Evolutionary conservation across 2,888 invertebrate genomes (phyloP), one percentile per base, ranked within the genome.

Genomic region (Punctoribates punctum): DNA sequence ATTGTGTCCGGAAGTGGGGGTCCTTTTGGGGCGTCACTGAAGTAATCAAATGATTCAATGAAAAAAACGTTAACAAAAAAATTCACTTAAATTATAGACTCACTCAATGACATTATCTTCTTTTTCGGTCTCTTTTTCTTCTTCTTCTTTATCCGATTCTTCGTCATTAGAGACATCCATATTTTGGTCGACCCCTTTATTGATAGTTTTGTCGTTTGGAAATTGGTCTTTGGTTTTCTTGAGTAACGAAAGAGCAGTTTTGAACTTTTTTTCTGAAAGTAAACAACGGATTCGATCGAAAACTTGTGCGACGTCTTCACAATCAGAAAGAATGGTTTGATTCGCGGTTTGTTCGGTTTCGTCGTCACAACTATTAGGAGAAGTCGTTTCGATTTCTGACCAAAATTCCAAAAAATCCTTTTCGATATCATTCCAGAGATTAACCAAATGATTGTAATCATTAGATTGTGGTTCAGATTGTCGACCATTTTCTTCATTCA

Each of bases 191-290:
- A 48, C 48, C 9, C 23, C 11, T 48, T 6, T 11, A 23, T 60
- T 42, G 27, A 79, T 67, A 6, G 77, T 73, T 51, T 79, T 75
- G 42, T 81, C 78, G 13, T 81, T 81, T 8, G 82, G 82, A 74
- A 81, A 83, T 15, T 79, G 77, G 23, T 82, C 82, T 29, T 78
- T 78, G 4, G 82, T 81, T 13, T 79, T 80, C 20, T 74, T 74
- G 65, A 82, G 80, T 46, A 83, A 77, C 6, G 57, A 72, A 4
- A 82, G 78, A 23, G 82, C 82, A 9, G 81, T 80, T 42, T 77
- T 67, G 23, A 81, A 79, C 62, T 82, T 80, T 13, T 74, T 74
- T 48, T 79, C 77, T n/a, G 13, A 17, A 54, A 73, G 17, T 23
- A 76, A 25, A 62, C 38, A 62, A 46, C 42, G 42, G 34, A 77